phyloP scores from a whole-genome alignment of 2,888 invertebrate genomes.

The Mesorhabditis spiculigera region DNA sequence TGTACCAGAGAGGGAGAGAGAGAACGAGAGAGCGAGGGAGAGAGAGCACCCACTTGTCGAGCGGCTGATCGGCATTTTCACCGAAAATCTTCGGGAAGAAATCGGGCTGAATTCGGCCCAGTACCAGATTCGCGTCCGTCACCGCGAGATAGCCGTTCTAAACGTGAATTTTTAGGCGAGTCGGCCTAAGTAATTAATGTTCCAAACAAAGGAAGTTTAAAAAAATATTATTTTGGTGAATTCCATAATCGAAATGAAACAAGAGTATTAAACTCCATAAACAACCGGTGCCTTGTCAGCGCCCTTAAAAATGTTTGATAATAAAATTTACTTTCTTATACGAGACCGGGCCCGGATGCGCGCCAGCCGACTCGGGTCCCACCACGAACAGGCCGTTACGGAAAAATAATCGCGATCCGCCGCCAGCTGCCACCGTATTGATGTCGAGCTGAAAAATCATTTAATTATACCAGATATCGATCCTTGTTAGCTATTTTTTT shows the following conservation, averaged over 20 bases:
- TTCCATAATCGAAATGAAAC: no score
- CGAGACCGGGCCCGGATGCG: constrained; percentile 86
- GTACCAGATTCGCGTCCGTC: constrained; percentile 89
- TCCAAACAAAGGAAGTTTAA: no score
- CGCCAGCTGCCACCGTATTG: constrained; percentile 96
- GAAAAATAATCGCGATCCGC: constrained; percentile 90
- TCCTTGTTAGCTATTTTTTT: neutral
- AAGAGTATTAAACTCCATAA: no score
- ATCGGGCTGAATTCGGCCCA: constrained; percentile 85
- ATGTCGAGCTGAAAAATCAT: constrained; percentile 72
- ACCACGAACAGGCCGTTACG: constrained; percentile 87
- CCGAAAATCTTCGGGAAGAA: constrained; percentile 98
- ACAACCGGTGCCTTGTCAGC: no score
- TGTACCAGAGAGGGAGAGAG: no score
- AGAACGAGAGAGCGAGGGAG: no score
- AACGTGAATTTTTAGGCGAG: neutral
- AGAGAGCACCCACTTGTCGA: constrained; percentile 68
- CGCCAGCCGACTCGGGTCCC: constrained; percentile 82
- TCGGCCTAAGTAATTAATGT: neutral
- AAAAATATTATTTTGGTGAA: no score
- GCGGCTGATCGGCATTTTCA: constrained; percentile 77
- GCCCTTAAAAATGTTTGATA: no score
- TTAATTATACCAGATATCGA: neutral
- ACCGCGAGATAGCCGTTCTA: constrained; percentile 85
- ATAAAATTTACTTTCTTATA: constrained; percentile 53